Evolutionary conservation across 2,888 invertebrate genomes (phyloP), one percentile per base, ranked within the genome.

Genomic region (Eupithecia pulchellata): DNA sequence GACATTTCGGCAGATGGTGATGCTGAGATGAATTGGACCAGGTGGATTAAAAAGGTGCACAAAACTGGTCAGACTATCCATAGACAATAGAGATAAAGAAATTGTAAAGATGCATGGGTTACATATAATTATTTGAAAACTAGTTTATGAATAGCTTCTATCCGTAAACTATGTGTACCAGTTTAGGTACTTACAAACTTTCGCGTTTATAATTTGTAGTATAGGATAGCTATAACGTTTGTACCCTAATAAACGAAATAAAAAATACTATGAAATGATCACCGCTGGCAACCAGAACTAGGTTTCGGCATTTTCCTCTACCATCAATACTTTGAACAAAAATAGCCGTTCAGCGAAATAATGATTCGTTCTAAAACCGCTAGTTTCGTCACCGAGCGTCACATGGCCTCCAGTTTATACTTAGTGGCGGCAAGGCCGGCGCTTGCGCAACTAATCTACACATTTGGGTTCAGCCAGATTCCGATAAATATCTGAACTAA

Each of bases 391-490:
- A 71, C 20, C 14, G 4, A 62, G 4, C 71, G 71, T 71, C 67
- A 71, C 60, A 52, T 20, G 71, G 62, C 68, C 68, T 55, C 68
- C 63, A 34, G 20, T 57, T 39, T 68, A 42, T 42, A 68, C 65
- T 42, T 55, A 57, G 67, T 47, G 32, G 27, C 30, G 42, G 47
- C 72, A 68, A 72, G 72, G 72, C 57, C 55, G 58, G 25, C 64
- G 71, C 68, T 68, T 62, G 72, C 72, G 72, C 68, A 72, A 57
- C 68, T 30, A 32, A 61, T 61, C n/a, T 36, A 39, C 30, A 60
- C 30, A 20, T 47, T 32, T 39, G 14, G 39, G 42, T 63, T 42
- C 63, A 42, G 42, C 20, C 34, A 13, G 20, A 25, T 34, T 34
- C 34, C 13, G n/a, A 34, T 20, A 34, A 60, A 60, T 52, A 52